Base-by-base conservation (phyloP, 2,888 invertebrate genomes). In the Cephus runcator region DNA sequence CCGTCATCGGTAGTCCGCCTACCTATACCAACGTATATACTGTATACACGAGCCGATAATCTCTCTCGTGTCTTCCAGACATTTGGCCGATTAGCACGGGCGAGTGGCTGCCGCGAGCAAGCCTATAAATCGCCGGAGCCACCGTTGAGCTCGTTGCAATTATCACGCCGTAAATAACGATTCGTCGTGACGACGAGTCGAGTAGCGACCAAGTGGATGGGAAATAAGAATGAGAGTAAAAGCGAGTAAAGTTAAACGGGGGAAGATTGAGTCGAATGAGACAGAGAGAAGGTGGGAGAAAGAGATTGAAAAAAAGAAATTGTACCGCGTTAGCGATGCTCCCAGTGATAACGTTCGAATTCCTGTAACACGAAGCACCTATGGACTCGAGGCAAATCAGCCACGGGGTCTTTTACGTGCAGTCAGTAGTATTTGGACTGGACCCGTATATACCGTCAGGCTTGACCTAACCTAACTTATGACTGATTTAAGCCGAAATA, bases 251-350 rank as follows among this genome's bases (percentile, higher is more conserved):
- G 23, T 23, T 56, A 56, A 89, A 85, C 82, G 79, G 81, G 79
- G 77, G 80, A 79, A 80, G 85, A 88, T 88, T 87, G 87, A 83
- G 84, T 80, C 77, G 83, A 84, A 84, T 83, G 82, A 76, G 81
- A 81, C 81, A 76, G 75, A 71, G 75, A 77, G 76, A 69, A 35
- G 31, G n/a, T 31, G 9, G 33, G 69, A 34, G 33, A 33, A 15
- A 40, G 75, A 76, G 78, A 80, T 56, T 23, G 9, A 56, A 23
- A 56, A 36, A 36, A 12, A 40, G 6, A 56, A 23, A 40, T 56
- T 23, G 9, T 56, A 56, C 56, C 9, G 23, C 15, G 9, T 56
- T 56, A 23, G 23, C 56, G 56, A 56, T 56, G 23, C 56, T 56
- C 23, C 6, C 56, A 56, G 56, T 15, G 56, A 23, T 56, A 56